These are phyloP conservation scores for Oryzias melastigma DNA, from an alignment of 2,113 vertebrate genomes.

Conservation along the genomic window DNA sequence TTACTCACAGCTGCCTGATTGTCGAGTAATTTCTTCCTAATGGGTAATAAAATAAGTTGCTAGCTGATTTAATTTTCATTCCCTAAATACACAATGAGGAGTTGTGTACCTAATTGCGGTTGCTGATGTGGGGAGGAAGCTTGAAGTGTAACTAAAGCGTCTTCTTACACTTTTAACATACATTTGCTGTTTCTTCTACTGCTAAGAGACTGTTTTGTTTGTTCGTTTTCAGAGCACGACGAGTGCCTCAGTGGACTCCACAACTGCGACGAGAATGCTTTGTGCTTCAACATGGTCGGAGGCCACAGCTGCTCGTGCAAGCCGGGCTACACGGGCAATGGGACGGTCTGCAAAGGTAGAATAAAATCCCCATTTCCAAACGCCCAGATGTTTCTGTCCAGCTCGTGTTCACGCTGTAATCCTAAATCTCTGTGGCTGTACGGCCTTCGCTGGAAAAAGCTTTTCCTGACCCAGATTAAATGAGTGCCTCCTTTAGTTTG, in stretches of 20 bases:
- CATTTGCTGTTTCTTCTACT: background rate
- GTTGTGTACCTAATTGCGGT: conserved; percentile 15
- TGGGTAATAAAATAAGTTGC: conserved; percentile 30
- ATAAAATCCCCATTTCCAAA: conserved; percentile 5
- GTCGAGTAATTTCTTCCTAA: conserved; percentile 32
- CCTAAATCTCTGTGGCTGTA: background rate
- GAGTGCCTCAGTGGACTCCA: conserved; percentile 93
- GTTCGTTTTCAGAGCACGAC: conserved; percentile 84
- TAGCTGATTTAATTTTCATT: conserved; percentile 11
- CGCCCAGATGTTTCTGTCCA: background rate
- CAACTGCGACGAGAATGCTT: conserved; percentile 92
- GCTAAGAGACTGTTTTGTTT: conserved; percentile 6
- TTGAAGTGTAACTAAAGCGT: background rate
- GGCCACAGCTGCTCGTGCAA: conserved; percentile 97
- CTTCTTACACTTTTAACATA: conserved; percentile 1
- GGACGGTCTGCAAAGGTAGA: conserved; percentile 92
- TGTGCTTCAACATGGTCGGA: conserved; percentile 96
- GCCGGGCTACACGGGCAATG: conserved; percentile 92
- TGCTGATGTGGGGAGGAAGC: conserved; percentile 9
- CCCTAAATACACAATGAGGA: conserved; percentile 11
- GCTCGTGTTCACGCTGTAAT: background rate
- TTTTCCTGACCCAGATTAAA: conserved; percentile 16
- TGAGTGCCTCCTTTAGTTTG: conserved; percentile 25
- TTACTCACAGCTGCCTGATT: conserved; percentile 27
- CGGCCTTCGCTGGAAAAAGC: conserved; percentile 1